These are phyloP conservation scores for Galendromus occidentalis DNA, from an alignment of 1,140 invertebrate genomes.

Conservation along the genomic window DNA sequence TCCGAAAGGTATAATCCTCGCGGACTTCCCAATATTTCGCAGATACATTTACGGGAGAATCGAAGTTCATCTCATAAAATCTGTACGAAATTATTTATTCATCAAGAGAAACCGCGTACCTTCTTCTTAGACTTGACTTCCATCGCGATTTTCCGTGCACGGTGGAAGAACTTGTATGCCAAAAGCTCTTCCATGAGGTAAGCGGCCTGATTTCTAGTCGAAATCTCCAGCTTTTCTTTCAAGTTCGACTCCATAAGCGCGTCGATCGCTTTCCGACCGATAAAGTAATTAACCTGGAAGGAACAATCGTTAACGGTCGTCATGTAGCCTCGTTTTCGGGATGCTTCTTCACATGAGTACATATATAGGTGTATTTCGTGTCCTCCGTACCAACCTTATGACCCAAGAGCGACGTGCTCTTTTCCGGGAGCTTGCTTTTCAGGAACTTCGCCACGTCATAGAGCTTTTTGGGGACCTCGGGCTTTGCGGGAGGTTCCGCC, in stretches of 20 bases:
- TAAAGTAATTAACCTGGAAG: constrained; percentile 13
- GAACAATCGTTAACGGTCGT: constrained; percentile 7
- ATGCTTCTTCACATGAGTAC: not conserved
- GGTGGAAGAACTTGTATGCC: constrained; percentile 79
- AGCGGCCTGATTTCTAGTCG: not conserved
- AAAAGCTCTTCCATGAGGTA: constrained; percentile 40
- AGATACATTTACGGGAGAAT: too few species aligned
- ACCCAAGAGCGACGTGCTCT: constrained; percentile 82
- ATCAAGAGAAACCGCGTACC: not conserved
- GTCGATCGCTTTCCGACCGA: not conserved
- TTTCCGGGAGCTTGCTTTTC: constrained; percentile 69
- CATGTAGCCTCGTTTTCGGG: not conserved
- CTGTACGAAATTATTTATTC: too few species aligned
- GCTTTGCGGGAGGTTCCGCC: not conserved
- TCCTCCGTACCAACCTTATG: too few species aligned
- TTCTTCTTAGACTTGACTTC: constrained; percentile 38
- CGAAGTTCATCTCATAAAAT: too few species aligned
- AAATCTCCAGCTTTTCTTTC: not conserved
- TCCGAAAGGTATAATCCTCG: not conserved
- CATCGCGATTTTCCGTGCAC: constrained; percentile 67
- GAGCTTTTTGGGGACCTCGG: constrained; percentile 46
- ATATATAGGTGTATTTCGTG: not conserved
- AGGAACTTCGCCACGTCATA: constrained; percentile 83
- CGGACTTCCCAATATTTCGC: constrained; percentile 22
- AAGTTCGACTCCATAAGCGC: not conserved